Conservation (phyloP, 1,140 invertebrate genomes). For the Rhopalosiphum maidis region DNA sequence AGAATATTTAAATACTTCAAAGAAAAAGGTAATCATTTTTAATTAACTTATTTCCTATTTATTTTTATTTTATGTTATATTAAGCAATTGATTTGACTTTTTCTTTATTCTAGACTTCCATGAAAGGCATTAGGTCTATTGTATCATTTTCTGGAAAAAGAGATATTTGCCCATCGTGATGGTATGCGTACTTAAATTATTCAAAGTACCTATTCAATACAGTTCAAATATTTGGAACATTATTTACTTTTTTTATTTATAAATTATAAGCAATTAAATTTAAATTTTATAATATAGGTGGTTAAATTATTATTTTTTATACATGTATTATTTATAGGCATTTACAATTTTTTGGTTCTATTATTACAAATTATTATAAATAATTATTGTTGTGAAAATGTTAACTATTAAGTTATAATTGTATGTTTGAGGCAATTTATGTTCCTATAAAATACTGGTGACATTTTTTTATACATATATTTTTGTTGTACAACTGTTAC, state of each 20-base stretch:
- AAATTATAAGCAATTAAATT: conserved; percentile 21
- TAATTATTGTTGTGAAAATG: conserved; percentile 48
- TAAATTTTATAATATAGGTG: neutral
- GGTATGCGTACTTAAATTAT: conserved; percentile 12
- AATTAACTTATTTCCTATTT: neutral
- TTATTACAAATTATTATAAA: conserved; percentile 37
- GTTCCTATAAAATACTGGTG: conserved; percentile 54
- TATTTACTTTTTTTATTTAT: conserved; percentile 33
- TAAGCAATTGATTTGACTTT: conserved; percentile 30
- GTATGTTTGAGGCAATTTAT: conserved; percentile 23
- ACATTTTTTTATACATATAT: conserved; percentile 49
- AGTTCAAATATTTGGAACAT: conserved; percentile 45
- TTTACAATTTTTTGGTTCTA: neutral
- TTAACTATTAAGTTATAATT: conserved; percentile 41
- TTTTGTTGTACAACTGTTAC: conserved; percentile 41
- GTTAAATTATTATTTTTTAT: conserved; percentile 44
- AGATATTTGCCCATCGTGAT: conserved; percentile 55
- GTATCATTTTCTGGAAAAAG: conserved; percentile 74
- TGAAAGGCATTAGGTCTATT: conserved; percentile 85
- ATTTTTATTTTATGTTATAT: conserved; percentile 35
- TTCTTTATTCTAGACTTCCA: conserved; percentile 73
- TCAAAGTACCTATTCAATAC: conserved; percentile 34
- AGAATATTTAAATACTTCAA: conserved; percentile 92
- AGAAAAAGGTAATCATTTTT: conserved; percentile 82
- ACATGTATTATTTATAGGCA: neutral